phyloP scores from a whole-genome alignment of 35 echinoderm and acorn worm genomes.

The Apostichopus japonicus region DNA sequence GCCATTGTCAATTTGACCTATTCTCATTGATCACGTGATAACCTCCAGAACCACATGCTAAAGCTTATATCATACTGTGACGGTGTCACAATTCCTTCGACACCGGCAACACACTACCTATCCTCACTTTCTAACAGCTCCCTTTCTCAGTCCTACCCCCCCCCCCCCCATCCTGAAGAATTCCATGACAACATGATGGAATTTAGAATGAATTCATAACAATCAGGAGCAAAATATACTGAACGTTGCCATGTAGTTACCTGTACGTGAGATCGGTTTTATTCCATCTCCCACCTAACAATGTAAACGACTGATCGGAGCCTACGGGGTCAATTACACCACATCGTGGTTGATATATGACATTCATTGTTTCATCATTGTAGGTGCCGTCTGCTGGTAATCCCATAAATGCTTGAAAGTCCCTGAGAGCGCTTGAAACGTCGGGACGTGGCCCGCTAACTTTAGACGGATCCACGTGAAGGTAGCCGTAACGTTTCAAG shows the following conservation, averaged over 20 bases:
- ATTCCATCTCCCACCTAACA: conserved; percentile 58
- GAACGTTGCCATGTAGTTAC: not conserved
- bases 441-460: not conserved
- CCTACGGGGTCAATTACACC: conserved; percentile 32
- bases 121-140: too few species aligned
- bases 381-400: not conserved
- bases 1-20: too few species aligned
- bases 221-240: too few species aligned
- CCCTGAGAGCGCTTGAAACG: not conserved
- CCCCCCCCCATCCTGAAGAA: too few species aligned
- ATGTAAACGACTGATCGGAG: conserved; percentile 9
- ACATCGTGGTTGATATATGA: conserved; percentile 40
- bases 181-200: too few species aligned
- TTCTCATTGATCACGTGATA: too few species aligned
- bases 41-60: too few species aligned
- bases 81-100: too few species aligned
- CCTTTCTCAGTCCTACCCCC: too few species aligned
- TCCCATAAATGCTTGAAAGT: conserved; percentile 46
- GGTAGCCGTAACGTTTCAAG: conserved; percentile 30
- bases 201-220: too few species aligned
- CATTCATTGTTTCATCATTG: conserved; percentile 31
- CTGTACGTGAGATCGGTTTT: conserved; percentile 49
- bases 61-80: too few species aligned
- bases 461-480: not conserved
- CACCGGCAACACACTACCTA: too few species aligned